A percentile compares a stretch with the other conserved stretches of the same genome.
Evolutionary conservation across 1,140 invertebrate genomes (phyloP).

Genomic region (Doryteuthis pealeii): DNA sequence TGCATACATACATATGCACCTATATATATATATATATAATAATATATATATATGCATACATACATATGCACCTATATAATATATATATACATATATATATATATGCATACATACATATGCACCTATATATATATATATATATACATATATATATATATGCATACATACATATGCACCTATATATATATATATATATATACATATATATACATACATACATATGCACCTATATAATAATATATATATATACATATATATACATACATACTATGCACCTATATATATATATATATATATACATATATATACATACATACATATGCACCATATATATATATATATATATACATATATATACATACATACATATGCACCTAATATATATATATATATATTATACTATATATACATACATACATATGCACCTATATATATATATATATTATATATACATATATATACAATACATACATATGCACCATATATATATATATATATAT

Average conservation of each 20-base stretch:
- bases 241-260: neutral
- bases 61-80: too few species aligned
- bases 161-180: neutral
- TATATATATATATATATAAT: too few species aligned
- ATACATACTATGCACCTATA: neutral
- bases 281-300: neutral
- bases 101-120: neutral
- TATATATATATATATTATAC: neutral
- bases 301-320: neutral
- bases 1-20: too few species aligned
- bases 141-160: neutral
- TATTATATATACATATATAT: neutral
- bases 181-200: neutral
- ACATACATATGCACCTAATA: neutral
- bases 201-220: neutral
- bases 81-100: too few species aligned
- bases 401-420: neutral
- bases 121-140: neutral
- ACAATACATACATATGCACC: neutral
- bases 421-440: neutral
- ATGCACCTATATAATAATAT: neutral
- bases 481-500: constrained; percentile 3
- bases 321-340: neutral
- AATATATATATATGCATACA: too few species aligned
- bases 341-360: neutral